Percentiles rank a stretch among this genome's conserved stretches.
Conservation (phyloP, 2,888 invertebrate genomes). For the Scaptomyza caliginosa region DNA sequence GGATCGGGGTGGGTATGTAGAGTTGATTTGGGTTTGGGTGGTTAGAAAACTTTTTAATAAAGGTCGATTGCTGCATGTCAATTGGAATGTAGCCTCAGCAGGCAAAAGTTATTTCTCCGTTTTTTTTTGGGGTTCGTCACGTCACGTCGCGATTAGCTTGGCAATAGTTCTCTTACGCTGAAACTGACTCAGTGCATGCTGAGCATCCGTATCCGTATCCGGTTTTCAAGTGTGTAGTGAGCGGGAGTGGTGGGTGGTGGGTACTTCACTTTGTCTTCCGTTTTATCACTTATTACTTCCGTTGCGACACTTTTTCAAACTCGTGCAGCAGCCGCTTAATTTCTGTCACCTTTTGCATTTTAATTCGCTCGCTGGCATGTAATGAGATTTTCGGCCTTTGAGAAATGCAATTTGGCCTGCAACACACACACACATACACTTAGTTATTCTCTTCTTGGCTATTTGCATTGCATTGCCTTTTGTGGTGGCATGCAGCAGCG, state of each 20-base stretch:
- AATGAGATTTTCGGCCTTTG: conserved; percentile 52
- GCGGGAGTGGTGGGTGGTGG: background rate
- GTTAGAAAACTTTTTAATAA: conserved; percentile 76
- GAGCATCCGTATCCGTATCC: conserved; percentile 65
- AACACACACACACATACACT: background rate
- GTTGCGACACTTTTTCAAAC: conserved; percentile 55
- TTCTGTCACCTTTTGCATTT: conserved; percentile 71
- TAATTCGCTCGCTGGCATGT: conserved; percentile 50
- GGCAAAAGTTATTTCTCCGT: conserved; percentile 14
- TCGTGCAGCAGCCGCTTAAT: conserved; percentile 50
- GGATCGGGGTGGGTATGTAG: background rate
- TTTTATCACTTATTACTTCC: conserved; percentile 80
- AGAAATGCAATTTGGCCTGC: conserved; percentile 50
- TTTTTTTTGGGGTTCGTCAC: conserved; percentile 42
- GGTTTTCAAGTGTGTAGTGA: conserved; percentile 49
- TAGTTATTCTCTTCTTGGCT: conserved; percentile 1
- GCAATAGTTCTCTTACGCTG: conserved; percentile 58
- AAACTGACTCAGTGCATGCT: conserved; percentile 18
- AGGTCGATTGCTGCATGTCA: conserved; percentile 81
- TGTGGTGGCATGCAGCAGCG: conserved; percentile 19
- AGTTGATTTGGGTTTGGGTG: background rate
- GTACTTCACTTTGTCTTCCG: conserved; percentile 68
- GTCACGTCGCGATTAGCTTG: conserved; percentile 69
- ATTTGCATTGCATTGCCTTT: conserved; percentile 40
- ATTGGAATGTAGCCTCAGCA: conserved; percentile 54